A percentile compares a stretch with the other conserved stretches of the same genome.
Evolutionary conservation across 2,797 vertebrate species (phyloP).

Genomic region (Brotogeris chrysoptera): DNA sequence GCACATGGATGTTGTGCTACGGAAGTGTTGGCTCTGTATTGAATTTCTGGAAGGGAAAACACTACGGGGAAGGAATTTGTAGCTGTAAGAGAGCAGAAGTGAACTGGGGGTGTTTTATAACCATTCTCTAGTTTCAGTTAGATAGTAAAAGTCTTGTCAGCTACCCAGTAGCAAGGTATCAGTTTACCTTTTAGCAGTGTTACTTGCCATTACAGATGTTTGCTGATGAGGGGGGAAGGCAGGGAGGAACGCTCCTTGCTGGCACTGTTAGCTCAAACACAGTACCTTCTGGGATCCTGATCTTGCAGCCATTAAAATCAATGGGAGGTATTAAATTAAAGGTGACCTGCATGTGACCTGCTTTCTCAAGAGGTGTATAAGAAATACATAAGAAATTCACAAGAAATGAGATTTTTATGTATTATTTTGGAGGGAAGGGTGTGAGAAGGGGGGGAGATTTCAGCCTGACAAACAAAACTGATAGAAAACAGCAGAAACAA

Average conservation of each 20-base stretch:
- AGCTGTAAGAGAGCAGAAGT: not conserved
- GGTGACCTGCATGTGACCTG: not conserved
- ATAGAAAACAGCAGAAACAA: not conserved
- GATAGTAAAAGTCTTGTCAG: constrained; percentile 20
- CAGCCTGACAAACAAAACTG: not conserved
- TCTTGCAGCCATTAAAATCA: not conserved
- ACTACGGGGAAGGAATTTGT: not conserved
- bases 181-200: constrained; percentile 21
- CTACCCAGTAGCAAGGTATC: constrained; percentile 22
- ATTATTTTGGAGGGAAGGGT: not conserved
- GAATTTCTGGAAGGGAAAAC: not conserved
- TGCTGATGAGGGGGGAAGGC: not conserved
- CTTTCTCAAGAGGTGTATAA: not conserved
- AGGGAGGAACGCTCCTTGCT: not conserved
- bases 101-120: constrained; percentile 24
- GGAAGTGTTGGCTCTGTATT: not conserved
- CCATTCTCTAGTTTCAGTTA: constrained; percentile 45
- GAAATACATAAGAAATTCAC: not conserved
- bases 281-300: not conserved
- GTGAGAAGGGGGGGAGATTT: not conserved
- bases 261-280: not conserved
- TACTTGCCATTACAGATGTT: constrained; percentile 12
- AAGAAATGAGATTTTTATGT: not conserved
- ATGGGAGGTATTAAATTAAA: not conserved
- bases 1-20: not conserved